Evolutionary conservation across 2,113 vertebrate species (phyloP), one percentile per base, ranked within the genome.

Genomic region (Nycticebus coucang): DNA sequence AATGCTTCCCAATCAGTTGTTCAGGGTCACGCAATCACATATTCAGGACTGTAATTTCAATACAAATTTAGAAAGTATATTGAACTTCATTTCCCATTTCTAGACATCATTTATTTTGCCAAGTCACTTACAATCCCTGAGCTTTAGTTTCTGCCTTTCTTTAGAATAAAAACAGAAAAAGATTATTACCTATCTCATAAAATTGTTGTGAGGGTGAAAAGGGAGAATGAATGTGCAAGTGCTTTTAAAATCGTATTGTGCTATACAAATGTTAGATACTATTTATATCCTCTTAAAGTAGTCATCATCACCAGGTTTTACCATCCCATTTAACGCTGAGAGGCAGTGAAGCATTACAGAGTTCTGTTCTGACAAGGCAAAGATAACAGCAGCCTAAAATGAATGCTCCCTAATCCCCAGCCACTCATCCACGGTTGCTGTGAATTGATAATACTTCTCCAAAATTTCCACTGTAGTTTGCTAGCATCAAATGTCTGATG

Each of bases 251-350:
- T 87, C 75, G 55, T 68, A 84, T 21, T 62, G 66, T 81, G 37
- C 75, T 92, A 41, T 37, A 85, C 24, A 84, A 96, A 96, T 69
- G 66, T 89, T 95, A 89, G 79, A 83, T 93, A 33, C 79, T 96
- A 97, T 93, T 98, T 96, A 96, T 97, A 96, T 80, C 93, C 91
- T 94, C 79, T 95, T 95, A 94, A 96, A 96, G 53, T 69, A 80
- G 84, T 91, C 89, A 93, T 96, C 94, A 94, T 95, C 86, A 57
- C 71, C 50, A 81, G 88, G 87, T 96, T 97, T 95, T 94, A 89
- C 94, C 89, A 59, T 87, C 35, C 68, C 77, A 92, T 94, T 96
- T 92, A 96, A 62, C 69, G 87, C 59, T 96, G 91, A 98, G 89
- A 97, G 66, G 75, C 87, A 95, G 90, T 87, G 89, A 87, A 87